Evolutionary conservation across 2,113 vertebrate genomes (phyloP), one percentile per base, ranked within the genome.

Genomic region (Hippocampus zosterae): DNA sequence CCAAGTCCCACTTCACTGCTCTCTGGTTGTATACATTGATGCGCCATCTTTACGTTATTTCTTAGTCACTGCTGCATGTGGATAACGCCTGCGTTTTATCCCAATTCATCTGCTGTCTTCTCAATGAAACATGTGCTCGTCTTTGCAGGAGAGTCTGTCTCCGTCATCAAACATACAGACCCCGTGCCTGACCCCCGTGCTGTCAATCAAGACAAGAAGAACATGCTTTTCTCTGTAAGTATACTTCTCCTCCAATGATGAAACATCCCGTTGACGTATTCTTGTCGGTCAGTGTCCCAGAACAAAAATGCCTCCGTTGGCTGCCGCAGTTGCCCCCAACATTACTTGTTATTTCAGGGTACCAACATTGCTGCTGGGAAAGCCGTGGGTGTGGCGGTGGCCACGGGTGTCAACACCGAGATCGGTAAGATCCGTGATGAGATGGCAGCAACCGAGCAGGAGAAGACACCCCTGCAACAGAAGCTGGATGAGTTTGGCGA

Each of bases 121-220:
- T 71, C 56, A 19, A 23, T 63, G 57, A 37, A 25, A 42, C 1
- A 1, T 76, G 27, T 70, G 27, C 19, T 67, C 67, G 48, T 78
- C 42, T 74, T 48, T 81, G 33, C 71, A 98, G 97, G 97, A 74
- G 97, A 99, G 82, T 98, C 97, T 29, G 92, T 99, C 19, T 99
- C 97, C 9, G 94, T 99, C 75, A 98, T 99, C 81, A 99, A 99
- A 84, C 97, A 99, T 88, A 98, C 97, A 0, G 97, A 99, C 84
- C 97, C 97, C 1, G 97, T 99, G 42, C 97, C 97, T 27, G 97
- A 99, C 87, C 97, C 96, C 18, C 95, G 97, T 23, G 97, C 97
- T 44, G 97, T 99, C 67, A 99, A 99, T 84, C 97, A 99, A 75
- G 97, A 99, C 88, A 99, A 99, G 84, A 99, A 99, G 92, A 99